phyloP scores from a whole-genome alignment of 2,113 vertebrate species.

The Malurus melanocephalus region DNA sequence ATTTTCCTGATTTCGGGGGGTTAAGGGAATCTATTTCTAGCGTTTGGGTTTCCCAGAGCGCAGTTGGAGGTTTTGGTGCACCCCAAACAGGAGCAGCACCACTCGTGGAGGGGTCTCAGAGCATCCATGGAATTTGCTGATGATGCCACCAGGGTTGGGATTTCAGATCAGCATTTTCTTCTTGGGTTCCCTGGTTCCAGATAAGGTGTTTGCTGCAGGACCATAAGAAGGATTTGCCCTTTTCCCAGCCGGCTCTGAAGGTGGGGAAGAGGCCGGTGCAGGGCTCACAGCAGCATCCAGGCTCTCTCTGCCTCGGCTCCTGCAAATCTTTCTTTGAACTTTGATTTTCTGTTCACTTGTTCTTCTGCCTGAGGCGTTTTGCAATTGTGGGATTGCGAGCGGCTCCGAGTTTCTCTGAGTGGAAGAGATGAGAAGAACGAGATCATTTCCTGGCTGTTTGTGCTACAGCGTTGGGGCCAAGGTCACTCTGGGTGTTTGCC shows the following conservation, averaged over 20 bases:
- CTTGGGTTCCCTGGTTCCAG: accelerated
- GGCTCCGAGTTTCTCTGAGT: background rate
- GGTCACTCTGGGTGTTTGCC: background rate
- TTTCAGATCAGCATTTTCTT: background rate
- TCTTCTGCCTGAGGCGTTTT: slow-evolving; percentile 5
- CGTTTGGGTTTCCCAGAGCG: accelerated
- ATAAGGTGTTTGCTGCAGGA: too few species aligned
- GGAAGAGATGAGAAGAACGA: background rate
- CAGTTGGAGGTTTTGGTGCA: background rate
- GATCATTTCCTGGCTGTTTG: background rate
- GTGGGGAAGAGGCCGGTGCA: background rate
- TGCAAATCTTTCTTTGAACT: slow-evolving; percentile 3
- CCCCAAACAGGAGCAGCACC: accelerated
- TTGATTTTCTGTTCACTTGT: slow-evolving; percentile 4
- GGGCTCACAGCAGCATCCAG: background rate
- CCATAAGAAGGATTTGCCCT: background rate
- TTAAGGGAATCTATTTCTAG: background rate
- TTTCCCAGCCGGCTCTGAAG: background rate
- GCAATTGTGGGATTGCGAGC: background rate
- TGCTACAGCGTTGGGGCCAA: background rate
- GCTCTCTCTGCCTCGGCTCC: background rate
- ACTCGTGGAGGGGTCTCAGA: accelerated
- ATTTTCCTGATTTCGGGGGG: background rate
- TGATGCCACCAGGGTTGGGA: accelerated
- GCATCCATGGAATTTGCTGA: background rate